These are phyloP conservation scores for Bathynomus jamesi DNA, from an alignment of 1,140 invertebrate genomes.

Conservation along the genomic window DNA sequence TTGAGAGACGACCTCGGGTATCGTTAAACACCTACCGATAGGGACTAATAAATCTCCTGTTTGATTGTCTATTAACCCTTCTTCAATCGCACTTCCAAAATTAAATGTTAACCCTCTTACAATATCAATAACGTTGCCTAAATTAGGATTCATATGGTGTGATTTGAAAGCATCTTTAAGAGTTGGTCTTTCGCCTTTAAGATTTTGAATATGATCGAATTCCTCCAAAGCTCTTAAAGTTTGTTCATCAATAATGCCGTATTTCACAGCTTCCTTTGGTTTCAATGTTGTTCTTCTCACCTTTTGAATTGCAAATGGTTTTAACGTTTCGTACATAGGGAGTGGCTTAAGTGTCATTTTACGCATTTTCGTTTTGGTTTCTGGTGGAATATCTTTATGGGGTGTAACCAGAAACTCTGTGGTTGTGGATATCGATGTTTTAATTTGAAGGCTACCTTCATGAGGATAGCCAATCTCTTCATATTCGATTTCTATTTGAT, in stretches of 20 bases:
- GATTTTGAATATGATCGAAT: slow-evolving; percentile 50
- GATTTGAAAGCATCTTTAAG: slow-evolving; percentile 66
- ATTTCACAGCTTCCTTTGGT: slow-evolving; percentile 60
- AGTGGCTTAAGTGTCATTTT: too few relatives aligned
- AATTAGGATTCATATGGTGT: slow-evolving; percentile 63
- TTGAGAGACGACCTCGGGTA: slow-evolving; percentile 71
- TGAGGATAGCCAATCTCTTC: neutral
- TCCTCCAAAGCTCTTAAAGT: slow-evolving; percentile 61
- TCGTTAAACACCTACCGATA: slow-evolving; percentile 65
- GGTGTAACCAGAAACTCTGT: neutral
- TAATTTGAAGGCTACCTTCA: neutral
- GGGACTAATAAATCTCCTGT: slow-evolving; percentile 72
- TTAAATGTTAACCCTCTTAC: slow-evolving; percentile 66
- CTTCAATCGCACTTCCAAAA: slow-evolving; percentile 72
- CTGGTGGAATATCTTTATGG: neutral
- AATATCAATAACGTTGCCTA: slow-evolving; percentile 73
- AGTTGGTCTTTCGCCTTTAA: slow-evolving; percentile 53
- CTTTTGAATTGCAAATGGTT: slow-evolving; percentile 14
- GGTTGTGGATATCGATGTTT: neutral
- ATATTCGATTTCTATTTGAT: neutral
- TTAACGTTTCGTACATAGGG: neutral
- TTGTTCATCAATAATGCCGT: slow-evolving; percentile 62
- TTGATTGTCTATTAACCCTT: slow-evolving; percentile 68
- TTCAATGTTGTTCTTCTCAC: slow-evolving; percentile 52
- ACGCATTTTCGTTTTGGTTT: too few relatives aligned